Percentiles rank a stretch among this genome's conserved stretches.
phyloP scores from a whole-genome alignment of 2,888 invertebrate species.

The Gandaritis pyraliata region DNA sequence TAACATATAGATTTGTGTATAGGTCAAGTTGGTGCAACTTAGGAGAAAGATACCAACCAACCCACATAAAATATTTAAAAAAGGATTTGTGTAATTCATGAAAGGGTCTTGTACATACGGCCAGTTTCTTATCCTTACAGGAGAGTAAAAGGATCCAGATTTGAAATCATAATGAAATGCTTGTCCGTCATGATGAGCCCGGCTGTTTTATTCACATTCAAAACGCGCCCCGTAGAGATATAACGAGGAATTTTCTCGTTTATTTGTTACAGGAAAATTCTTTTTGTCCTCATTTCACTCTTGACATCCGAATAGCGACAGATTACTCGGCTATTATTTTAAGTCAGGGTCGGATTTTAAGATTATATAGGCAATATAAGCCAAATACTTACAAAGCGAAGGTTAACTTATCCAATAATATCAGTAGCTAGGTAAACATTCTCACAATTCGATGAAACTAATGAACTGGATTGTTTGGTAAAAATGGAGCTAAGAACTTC shows the following conservation, averaged over 20 bases:
- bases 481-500: too few species aligned
- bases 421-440: neutral
- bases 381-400: neutral
- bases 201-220: constrained; percentile 25
- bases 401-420: too few species aligned
- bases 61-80: neutral
- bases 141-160: constrained; percentile 4
- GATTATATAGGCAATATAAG: neutral
- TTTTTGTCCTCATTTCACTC: constrained; percentile 28
- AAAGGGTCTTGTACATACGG: neutral
- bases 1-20: neutral
- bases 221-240: constrained; percentile 24
- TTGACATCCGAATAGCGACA: constrained; percentile 29
- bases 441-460: too few species aligned
- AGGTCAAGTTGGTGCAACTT: neutral
- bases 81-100: neutral
- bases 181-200: constrained; percentile 20
- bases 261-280: constrained; percentile 26
- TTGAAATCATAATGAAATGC: constrained; percentile 18
- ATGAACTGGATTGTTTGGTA: too few species aligned
- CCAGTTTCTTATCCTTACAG: neutral
- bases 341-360: constrained; percentile 16
- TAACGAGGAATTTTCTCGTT: constrained; percentile 28
- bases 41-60: neutral
- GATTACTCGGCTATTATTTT: constrained; percentile 28